Percentiles rank a stretch among this genome's conserved stretches.
Evolutionary conservation across 2,888 invertebrate species (phyloP).

Genomic region (Drosophila colorata): DNA sequence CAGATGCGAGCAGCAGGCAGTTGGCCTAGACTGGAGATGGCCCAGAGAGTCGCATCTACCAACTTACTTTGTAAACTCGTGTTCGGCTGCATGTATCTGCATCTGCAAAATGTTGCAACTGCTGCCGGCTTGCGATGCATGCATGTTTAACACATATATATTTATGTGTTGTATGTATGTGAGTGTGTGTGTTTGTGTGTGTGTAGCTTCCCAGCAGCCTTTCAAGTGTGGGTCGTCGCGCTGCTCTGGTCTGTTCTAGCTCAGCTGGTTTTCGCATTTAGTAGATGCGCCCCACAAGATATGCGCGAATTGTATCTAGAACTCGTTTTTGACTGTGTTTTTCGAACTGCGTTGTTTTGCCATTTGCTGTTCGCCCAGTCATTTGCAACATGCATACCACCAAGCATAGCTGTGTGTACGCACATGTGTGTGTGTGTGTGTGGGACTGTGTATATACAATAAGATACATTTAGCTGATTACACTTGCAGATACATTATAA

Average conservation of each 20-base stretch:
- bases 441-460: constrained; percentile 24
- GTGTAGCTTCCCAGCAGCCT: constrained; percentile 28
- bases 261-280: constrained; percentile 73
- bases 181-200: neutral
- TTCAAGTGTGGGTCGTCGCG: constrained; percentile 36
- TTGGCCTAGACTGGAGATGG: constrained; percentile 53
- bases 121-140: constrained; percentile 32
- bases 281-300: constrained; percentile 65
- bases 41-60: constrained; percentile 54
- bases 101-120: constrained; percentile 42
- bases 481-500: constrained; percentile 74
- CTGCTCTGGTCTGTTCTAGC: constrained; percentile 62
- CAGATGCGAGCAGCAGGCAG: constrained; percentile 55
- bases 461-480: constrained; percentile 67
- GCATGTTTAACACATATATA: constrained; percentile 8
- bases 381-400: constrained; percentile 78
- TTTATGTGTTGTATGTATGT: constrained; percentile 1
- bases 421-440: constrained; percentile 40
- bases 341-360: constrained; percentile 13
- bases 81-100: constrained; percentile 36
- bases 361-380: constrained; percentile 69
- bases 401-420: constrained; percentile 39
- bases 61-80: constrained; percentile 3
- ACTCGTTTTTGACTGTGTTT: constrained; percentile 58
- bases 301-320: constrained; percentile 68